phyloP scores from a whole-genome alignment of 2,113 vertebrate genomes.

The Oreochromis niloticus region DNA sequence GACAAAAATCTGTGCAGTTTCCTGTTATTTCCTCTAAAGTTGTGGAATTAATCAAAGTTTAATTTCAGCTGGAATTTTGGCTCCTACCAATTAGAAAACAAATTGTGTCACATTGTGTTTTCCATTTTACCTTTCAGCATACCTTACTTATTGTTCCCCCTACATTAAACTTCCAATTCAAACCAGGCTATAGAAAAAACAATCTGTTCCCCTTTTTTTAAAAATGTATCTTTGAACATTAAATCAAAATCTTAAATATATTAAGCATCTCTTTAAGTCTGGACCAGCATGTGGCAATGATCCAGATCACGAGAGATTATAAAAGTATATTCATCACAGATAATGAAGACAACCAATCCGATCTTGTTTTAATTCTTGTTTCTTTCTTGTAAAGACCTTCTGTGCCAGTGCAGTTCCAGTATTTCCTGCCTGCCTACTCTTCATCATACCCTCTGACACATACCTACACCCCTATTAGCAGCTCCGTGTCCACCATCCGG shows the following conservation, averaged over 20 bases:
- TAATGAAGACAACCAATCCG: neutral
- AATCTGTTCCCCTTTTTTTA: neutral
- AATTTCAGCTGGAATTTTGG: neutral
- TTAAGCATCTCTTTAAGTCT: neutral
- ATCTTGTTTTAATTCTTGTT: neutral
- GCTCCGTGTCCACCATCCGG: constrained; percentile 92
- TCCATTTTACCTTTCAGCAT: neutral
- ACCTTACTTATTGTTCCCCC: neutral
- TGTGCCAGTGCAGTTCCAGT: constrained; percentile 95
- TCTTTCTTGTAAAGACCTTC: constrained; percentile 73
- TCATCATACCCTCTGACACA: constrained; percentile 90
- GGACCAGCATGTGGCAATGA: neutral
- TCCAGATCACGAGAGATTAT: neutral
- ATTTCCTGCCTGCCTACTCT: constrained; percentile 89
- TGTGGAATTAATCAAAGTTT: neutral
- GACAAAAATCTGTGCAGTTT: neutral
- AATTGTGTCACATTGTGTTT: neutral
- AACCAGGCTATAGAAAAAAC: neutral
- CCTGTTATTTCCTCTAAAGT: neutral
- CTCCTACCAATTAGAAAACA: neutral
- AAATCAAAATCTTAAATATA: neutral
- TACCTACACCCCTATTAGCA: constrained; percentile 95
- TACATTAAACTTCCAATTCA: neutral
- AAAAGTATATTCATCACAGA: neutral
- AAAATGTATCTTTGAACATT: neutral